Evolutionary conservation across 2,888 invertebrate species (phyloP).

Genomic region (Mystacides longicornis): DNA sequence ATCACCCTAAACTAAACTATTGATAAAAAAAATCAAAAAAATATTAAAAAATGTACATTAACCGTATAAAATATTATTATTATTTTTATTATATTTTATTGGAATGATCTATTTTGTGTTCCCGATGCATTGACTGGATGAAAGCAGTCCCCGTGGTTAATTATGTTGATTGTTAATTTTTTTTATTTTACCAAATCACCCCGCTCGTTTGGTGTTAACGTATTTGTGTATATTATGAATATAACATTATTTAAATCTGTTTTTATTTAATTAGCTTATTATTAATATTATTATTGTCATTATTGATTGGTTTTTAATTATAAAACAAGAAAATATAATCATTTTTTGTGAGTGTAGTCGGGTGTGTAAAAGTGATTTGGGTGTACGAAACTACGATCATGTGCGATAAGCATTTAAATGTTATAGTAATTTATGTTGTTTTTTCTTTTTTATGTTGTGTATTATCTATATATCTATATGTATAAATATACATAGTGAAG

Average conservation of each 20-base stretch:
- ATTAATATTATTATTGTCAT: neutral
- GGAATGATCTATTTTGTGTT: too few species aligned
- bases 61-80: too few species aligned
- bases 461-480: neutral
- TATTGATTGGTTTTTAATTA: neutral
- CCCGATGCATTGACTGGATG: too few species aligned
- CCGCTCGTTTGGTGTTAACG: neutral
- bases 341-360: neutral
- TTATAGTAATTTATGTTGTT: conserved; percentile 2
- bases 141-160: too few species aligned
- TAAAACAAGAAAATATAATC: too few species aligned
- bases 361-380: neutral
- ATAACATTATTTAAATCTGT: neutral
- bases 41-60: too few species aligned
- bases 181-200: neutral
- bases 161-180: too few species aligned
- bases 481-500: neutral
- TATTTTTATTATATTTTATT: too few species aligned
- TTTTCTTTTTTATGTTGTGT: neutral
- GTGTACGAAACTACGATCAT: too few species aligned
- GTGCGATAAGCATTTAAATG: neutral
- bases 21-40: too few species aligned
- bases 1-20: too few species aligned
- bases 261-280: neutral
- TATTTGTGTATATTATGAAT: neutral